These are phyloP conservation scores for Stenolophus ochropezus DNA, from an alignment of 2,888 invertebrate genomes.

Conservation along the genomic window DNA sequence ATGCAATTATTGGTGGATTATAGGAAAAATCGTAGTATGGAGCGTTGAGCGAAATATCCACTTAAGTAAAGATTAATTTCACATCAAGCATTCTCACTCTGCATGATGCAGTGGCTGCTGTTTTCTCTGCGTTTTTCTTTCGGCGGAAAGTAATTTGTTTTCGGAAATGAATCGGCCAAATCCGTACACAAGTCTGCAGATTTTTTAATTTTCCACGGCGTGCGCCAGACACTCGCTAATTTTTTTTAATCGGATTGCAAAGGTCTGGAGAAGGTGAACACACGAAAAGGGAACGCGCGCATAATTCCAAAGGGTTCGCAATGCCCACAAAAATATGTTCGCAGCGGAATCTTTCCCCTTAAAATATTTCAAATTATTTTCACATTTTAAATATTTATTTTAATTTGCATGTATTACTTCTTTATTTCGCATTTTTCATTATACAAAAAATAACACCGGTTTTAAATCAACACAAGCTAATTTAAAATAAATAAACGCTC, in stretches of 20 bases:
- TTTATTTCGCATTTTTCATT: conserved; percentile 28
- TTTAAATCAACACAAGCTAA: conserved; percentile 23
- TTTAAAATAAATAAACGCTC: conserved; percentile 33
- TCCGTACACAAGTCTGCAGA: conserved; percentile 58
- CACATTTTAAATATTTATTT: conserved; percentile 55
- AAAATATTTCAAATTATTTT: conserved; percentile 54
- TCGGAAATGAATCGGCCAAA: conserved; percentile 59
- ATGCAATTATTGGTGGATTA: conserved; percentile 40
- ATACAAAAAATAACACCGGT: conserved; percentile 1
- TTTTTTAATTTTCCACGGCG: conserved; percentile 59
- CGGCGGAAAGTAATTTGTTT: conserved; percentile 59
- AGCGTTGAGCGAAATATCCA: conserved; percentile 23
- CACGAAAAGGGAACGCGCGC: not conserved
- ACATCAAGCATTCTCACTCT: conserved; percentile 31
- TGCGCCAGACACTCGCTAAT: conserved; percentile 57
- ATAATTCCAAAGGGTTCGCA: conserved; percentile 29
- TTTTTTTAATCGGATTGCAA: conserved; percentile 59
- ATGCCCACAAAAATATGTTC: conserved; percentile 45
- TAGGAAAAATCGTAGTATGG: not conserved
- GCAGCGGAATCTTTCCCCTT: conserved; percentile 4
- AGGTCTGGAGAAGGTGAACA: conserved; percentile 55
- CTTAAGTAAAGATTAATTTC: conserved; percentile 40
- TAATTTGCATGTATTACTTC: conserved; percentile 41
- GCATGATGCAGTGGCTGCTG: conserved; percentile 28
- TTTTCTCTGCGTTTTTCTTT: conserved; percentile 44